Evolutionary conservation across 2,113 vertebrate species (phyloP).

Genomic region (Phasianus colchicus): DNA sequence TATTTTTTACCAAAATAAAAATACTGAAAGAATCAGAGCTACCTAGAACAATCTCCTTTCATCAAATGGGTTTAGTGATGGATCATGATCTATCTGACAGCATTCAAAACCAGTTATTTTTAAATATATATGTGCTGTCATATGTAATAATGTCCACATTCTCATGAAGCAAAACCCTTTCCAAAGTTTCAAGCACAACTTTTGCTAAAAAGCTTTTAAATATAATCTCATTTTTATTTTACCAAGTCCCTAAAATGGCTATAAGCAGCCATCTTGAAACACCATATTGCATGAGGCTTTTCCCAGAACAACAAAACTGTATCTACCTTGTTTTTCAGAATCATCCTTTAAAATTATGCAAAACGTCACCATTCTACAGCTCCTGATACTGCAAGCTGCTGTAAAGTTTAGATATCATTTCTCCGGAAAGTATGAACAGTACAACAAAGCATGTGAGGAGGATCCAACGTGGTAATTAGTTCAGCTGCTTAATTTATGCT

Average conservation of each 20-base stretch:
- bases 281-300: background rate
- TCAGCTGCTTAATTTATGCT: background rate
- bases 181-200: background rate
- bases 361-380: background rate
- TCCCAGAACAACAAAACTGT: background rate
- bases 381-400: background rate
- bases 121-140: background rate
- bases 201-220: background rate
- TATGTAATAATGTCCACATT: background rate
- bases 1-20: background rate
- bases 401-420: background rate
- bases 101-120: constrained; percentile 38
- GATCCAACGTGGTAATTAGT: background rate
- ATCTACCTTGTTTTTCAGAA: background rate
- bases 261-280: background rate
- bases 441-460: background rate
- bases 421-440: background rate
- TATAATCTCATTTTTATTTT: background rate
- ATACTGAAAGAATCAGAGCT: background rate
- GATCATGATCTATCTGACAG: constrained; percentile 32
- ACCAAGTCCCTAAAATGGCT: background rate
- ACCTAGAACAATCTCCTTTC: background rate
- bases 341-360: background rate
- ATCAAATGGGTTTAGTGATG: constrained; percentile 19
- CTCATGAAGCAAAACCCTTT: background rate